Base-by-base conservation (phyloP, 2,797 vertebrate genomes). In the Allobates femoralis region DNA sequence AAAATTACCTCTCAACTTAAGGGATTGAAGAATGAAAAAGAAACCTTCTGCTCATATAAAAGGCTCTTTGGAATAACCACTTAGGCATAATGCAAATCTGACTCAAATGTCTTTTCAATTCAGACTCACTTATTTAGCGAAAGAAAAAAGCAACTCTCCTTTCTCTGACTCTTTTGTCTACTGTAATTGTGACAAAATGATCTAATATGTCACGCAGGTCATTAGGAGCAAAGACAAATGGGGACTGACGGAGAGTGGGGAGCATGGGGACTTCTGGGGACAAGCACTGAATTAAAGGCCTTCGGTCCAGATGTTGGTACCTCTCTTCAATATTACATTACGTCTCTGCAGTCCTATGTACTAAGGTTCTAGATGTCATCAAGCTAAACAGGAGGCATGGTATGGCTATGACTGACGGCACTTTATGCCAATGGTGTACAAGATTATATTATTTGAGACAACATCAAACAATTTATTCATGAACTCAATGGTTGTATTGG, bases 91-190 rank as follows among this genome's bases (percentile, higher is more conserved):
- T 81, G 83, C 62, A 88, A 81, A 85, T 88, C 83, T 81, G 28
- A 88, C 86, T 85, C 77, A 74, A 85, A 85, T 85, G 78, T 81
- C 78, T 88, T 88, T 88, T 81, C 87, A 81, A 85, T 88, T 88
- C 83, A 67, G 77, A 67, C 69, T 81, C 83, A 67, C 86, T 88
- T 85, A 85, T 88, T 88, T 88, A 55, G 67, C 56, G 81, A 58
- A 79, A 79, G 62, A 53, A 69, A 58, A 83, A 85, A 66, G 78
- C 69, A 81, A 80, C 78, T 85, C 78, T 81, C 23, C 67, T 51
- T 85, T 77, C 46, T 56, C 58, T 50, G 83, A 64, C 80, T 87
- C 85, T 81, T 84, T 88, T 88, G 87, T 88, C 83, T 85, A 62
- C 77, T 69, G 62, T 84, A 85, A 88, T 88, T 85, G 78, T 88